Conservation (phyloP, 1,140 invertebrate species). For the Physella acuta region DNA sequence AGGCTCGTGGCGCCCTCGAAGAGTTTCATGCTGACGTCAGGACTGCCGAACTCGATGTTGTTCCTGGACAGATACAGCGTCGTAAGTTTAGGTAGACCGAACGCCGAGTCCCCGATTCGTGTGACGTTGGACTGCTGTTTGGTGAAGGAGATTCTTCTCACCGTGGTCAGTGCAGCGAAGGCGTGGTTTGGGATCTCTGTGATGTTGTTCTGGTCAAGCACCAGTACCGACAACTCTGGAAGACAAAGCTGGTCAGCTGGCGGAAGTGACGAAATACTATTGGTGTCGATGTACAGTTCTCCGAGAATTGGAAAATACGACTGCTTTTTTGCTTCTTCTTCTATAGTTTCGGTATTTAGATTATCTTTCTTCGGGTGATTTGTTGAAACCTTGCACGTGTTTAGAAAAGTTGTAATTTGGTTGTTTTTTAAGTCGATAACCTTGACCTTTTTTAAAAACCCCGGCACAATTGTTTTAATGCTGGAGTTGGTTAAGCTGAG, state of each 20-base stretch:
- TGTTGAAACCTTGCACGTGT: neutral
- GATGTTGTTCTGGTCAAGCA: constrained; percentile 7
- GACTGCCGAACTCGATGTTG: neutral
- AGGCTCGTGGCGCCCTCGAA: constrained; percentile 1
- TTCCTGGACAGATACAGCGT: constrained; percentile 17
- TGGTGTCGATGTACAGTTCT: neutral
- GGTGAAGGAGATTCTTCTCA: neutral
- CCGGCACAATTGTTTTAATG: neutral
- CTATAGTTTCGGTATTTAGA: neutral
- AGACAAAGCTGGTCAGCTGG: neutral
- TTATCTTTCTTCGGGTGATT: neutral
- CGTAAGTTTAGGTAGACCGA: neutral
- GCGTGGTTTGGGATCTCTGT: neutral
- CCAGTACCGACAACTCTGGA: neutral
- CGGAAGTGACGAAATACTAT: neutral
- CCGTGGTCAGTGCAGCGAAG: neutral
- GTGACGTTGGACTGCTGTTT: neutral
- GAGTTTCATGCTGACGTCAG: neutral
- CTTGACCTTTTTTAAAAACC: neutral
- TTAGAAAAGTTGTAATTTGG: constrained; percentile 3
- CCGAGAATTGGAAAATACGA: neutral
- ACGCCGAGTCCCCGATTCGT: neutral
- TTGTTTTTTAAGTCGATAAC: constrained; percentile 8
- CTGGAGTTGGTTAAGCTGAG: constrained; percentile 2
- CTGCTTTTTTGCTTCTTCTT: neutral